Evolutionary conservation across 35 echinoderm and acorn worm genomes (phyloP).

Genomic region (Ophioderma brevispina): DNA sequence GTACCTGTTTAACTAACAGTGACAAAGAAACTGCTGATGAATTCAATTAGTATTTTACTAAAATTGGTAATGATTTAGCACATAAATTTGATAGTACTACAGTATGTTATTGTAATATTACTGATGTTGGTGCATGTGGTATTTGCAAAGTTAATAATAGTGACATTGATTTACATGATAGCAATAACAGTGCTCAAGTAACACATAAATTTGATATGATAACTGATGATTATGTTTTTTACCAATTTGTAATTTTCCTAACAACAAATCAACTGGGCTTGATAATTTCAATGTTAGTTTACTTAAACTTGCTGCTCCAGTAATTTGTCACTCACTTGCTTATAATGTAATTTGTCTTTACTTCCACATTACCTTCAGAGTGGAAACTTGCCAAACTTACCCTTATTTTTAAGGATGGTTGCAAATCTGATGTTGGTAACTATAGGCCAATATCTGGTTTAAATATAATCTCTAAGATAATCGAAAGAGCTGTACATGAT

Average conservation of each 20-base stretch:
- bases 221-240: not conserved
- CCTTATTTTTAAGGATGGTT: constrained; percentile 28
- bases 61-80: not conserved
- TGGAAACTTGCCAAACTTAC: constrained; percentile 47
- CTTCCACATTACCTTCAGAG: constrained; percentile 2
- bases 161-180: too few species aligned
- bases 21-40: not conserved
- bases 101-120: too few species aligned
- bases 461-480: constrained; percentile 26
- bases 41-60: not conserved
- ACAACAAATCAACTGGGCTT: constrained; percentile 25
- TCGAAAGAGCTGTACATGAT: constrained; percentile 42
- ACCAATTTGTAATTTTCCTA: not conserved
- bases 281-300: not conserved
- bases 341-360: not conserved
- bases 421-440: not conserved
- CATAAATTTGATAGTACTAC: not conserved
- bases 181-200: too few species aligned
- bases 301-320: not conserved
- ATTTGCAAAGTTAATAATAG: not conserved
- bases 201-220: not conserved
- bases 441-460: constrained; percentile 53
- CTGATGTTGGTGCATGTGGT: not conserved
- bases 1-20: not conserved
- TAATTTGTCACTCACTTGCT: not conserved